Evolutionary conservation across 1,140 invertebrate species (phyloP).

Genomic region (Propsilocerus akamusi): DNA sequence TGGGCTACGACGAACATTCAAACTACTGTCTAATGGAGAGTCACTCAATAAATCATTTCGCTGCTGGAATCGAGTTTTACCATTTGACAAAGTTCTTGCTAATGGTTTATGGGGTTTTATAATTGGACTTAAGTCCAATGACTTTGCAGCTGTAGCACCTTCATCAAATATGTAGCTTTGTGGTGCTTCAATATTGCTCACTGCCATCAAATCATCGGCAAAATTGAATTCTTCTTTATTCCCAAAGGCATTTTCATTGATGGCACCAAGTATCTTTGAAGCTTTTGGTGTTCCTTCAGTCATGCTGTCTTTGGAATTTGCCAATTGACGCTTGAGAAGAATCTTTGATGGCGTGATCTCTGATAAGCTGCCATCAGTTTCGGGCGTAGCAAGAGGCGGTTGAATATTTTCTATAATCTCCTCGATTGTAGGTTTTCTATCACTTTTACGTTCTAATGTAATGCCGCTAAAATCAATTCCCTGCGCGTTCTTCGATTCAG

Average conservation of each 20-base stretch:
- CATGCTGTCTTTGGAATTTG: background rate
- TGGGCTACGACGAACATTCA: slow-evolving; percentile 13
- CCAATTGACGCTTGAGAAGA: background rate
- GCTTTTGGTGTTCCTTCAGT: background rate
- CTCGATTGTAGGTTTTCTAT: background rate
- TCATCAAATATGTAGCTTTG: background rate
- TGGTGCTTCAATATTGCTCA: slow-evolving; percentile 6
- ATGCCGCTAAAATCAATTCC: slow-evolving; percentile 6
- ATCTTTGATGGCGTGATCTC: slow-evolving; percentile 18
- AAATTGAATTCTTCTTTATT: background rate
- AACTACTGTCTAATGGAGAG: background rate
- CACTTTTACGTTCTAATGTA: slow-evolving; percentile 9
- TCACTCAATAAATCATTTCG: slow-evolving; percentile 5
- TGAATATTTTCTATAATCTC: slow-evolving; percentile 1
- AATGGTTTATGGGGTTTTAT: slow-evolving; percentile 22
- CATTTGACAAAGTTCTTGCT: slow-evolving; percentile 20
- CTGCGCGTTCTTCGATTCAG: too few relatives aligned
- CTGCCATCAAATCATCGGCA: background rate
- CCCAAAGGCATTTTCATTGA: background rate
- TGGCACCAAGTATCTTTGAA: background rate
- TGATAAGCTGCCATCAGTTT: slow-evolving; percentile 35
- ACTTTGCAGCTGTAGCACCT: slow-evolving; percentile 11
- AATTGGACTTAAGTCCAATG: slow-evolving; percentile 8
- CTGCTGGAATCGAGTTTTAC: slow-evolving; percentile 11
- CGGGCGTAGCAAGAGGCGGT: slow-evolving; percentile 37